Percentiles rank a stretch among this genome's conserved stretches.
Conservation (phyloP, 2,113 vertebrate species). For the mouse (Mus musculus) region DNA sequence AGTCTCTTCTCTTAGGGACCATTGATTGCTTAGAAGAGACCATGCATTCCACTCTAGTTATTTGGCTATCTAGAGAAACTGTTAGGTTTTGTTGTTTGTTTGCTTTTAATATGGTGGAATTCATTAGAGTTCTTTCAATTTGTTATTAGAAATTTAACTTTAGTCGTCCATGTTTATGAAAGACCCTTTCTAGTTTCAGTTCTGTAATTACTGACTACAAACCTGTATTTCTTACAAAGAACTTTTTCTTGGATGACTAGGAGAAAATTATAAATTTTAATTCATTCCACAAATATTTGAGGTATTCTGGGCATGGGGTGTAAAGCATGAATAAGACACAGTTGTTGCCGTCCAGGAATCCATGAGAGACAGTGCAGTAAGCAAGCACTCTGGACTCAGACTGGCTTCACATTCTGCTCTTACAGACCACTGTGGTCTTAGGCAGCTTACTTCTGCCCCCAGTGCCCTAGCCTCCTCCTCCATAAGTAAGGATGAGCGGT, state of each 20-base stretch:
- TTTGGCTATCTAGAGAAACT: conserved; percentile 18
- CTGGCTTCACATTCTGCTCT: background rate
- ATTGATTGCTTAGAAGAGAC: conserved; percentile 58
- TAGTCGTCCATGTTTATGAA: conserved; percentile 74
- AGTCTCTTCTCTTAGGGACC: conserved; percentile 51
- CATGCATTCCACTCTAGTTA: conserved; percentile 54
- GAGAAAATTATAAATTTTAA: conserved; percentile 80
- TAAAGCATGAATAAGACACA: conserved; percentile 66
- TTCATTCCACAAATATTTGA: conserved; percentile 82
- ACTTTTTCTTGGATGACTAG: conserved; percentile 74
- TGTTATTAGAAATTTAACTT: conserved; percentile 79
- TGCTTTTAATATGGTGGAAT: conserved; percentile 54
- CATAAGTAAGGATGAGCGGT: conserved; percentile 19
- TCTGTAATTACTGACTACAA: conserved; percentile 75
- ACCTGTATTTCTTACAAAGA: conserved; percentile 67
- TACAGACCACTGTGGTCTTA: background rate
- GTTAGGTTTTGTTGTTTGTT: conserved; percentile 53
- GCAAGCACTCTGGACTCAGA: background rate
- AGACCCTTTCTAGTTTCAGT: conserved; percentile 73
- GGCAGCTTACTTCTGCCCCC: conserved; percentile 13
- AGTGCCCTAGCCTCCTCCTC: conserved; percentile 10
- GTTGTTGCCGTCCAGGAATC: conserved; percentile 59
- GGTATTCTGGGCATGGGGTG: conserved; percentile 58
- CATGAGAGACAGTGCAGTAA: conserved; percentile 36
- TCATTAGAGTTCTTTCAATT: conserved; percentile 63